These are phyloP conservation scores for Blastomussa wellsi DNA, from an alignment of 92 coral and sea anemone genomes.

Conservation along the genomic window DNA sequence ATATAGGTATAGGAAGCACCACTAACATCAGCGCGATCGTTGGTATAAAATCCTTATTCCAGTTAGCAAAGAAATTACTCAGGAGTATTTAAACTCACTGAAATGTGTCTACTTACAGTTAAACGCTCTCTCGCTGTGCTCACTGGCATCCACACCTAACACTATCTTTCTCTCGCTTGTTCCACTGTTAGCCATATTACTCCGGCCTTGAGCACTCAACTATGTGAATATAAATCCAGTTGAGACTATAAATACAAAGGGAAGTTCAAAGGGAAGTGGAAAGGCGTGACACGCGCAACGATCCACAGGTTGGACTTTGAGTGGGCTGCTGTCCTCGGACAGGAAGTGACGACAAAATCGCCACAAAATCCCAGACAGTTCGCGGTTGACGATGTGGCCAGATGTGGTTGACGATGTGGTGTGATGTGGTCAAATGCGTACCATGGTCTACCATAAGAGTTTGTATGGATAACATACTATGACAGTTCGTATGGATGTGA, in stretches of 20 bases:
- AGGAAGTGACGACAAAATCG: too few relatives aligned
- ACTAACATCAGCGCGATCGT: background rate
- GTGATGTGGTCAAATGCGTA: too few relatives aligned
- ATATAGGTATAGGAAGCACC: too few relatives aligned
- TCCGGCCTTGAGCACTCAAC: background rate
- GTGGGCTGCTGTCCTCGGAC: too few relatives aligned
- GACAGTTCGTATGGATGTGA: too few relatives aligned
- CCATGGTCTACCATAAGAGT: too few relatives aligned
- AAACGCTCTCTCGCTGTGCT: conserved; percentile 70
- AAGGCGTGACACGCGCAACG: background rate
- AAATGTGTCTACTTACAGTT: conserved; percentile 50
- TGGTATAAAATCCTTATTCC: background rate
- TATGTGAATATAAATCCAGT: background rate
- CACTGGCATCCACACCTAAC: conserved; percentile 59
- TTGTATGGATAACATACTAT: too few relatives aligned
- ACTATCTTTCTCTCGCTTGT: conserved; percentile 13
- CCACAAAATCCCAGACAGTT: too few relatives aligned
- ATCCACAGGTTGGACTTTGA: too few relatives aligned
- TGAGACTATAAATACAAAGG: background rate
- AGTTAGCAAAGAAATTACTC: background rate
- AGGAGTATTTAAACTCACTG: background rate
- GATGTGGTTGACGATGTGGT: too few relatives aligned
- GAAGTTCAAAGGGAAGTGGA: background rate
- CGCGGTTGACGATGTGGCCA: too few relatives aligned
- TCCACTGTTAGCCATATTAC: background rate